These are phyloP conservation scores for Melinopterus prodromus DNA, from an alignment of 2,888 invertebrate genomes.

Conservation along the genomic window DNA sequence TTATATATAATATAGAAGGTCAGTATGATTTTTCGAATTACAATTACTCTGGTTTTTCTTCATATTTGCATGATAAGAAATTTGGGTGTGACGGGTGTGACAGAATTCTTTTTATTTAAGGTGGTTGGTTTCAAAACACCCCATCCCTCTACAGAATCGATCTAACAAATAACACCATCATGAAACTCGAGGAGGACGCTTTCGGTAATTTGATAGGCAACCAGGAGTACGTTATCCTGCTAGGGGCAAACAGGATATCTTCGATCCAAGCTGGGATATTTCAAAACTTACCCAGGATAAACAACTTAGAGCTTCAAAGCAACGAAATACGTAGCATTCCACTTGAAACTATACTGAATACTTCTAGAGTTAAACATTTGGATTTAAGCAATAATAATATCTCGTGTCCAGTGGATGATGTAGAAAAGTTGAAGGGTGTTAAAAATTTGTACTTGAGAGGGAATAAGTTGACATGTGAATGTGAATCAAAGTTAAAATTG, in stretches of 20 bases:
- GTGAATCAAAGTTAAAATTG: background rate
- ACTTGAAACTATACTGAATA: background rate
- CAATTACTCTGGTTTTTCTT: too few species aligned
- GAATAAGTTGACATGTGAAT: conserved; percentile 9
- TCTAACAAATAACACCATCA: conserved; percentile 7
- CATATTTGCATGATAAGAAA: too few species aligned
- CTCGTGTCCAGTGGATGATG: background rate
- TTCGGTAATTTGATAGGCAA: conserved; percentile 12
- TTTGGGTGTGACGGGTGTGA: too few species aligned
- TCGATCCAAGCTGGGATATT: background rate
- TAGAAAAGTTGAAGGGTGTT: background rate
- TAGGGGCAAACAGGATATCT: conserved; percentile 14
- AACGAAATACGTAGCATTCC: conserved; percentile 9
- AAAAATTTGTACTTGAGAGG: conserved; percentile 9
- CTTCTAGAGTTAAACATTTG: background rate
- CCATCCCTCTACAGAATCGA: background rate
- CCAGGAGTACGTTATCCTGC: conserved; percentile 7
- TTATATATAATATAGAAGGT: conserved; percentile 11
- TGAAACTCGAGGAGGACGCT: background rate
- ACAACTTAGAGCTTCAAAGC: background rate
- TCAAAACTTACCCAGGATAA: background rate
- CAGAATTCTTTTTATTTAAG: background rate
- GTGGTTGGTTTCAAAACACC: conserved; percentile 16
- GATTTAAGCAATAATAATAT: conserved; percentile 15
- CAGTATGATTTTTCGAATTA: background rate